Conservation (phyloP, 2,113 vertebrate species). For the Sturnus vulgaris region DNA sequence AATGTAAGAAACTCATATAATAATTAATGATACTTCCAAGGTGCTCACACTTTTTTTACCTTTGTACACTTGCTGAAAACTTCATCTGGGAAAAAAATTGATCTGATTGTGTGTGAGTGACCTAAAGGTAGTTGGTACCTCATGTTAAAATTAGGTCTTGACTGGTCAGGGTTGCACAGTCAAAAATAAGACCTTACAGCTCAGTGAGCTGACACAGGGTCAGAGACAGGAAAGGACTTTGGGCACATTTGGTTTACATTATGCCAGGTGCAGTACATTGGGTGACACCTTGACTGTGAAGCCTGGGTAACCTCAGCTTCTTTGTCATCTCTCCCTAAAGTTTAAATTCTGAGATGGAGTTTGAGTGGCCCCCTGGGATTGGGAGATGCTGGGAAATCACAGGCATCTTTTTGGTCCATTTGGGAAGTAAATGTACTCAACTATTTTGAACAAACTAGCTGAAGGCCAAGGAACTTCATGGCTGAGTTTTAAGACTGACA, state of each 20-base stretch:
- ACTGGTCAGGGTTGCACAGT: background rate
- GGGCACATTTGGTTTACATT: background rate
- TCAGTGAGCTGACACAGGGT: background rate
- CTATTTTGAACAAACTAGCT: background rate
- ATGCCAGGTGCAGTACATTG: rapidly evolving
- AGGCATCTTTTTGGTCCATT: background rate
- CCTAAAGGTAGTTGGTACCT: background rate
- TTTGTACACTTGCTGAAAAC: slow-evolving; percentile 72
- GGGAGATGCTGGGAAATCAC: background rate
- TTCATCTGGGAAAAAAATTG: slow-evolving; percentile 69
- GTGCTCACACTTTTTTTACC: slow-evolving; percentile 77
- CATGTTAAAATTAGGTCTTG: background rate
- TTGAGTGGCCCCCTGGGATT: background rate
- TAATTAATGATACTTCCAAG: background rate
- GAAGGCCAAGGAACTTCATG: background rate
- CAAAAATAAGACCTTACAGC: background rate
- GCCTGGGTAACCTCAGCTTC: background rate
- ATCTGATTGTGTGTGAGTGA: slow-evolving; percentile 74
- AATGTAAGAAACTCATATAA: background rate
- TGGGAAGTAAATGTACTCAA: background rate
- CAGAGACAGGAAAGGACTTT: background rate
- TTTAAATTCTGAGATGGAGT: background rate
- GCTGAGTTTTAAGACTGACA: background rate
- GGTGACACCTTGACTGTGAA: background rate
- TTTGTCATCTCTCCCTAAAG: background rate